Evolutionary conservation across 2,797 vertebrate genomes (phyloP).

Genomic region (Cryptoblepharus egeriae): DNA sequence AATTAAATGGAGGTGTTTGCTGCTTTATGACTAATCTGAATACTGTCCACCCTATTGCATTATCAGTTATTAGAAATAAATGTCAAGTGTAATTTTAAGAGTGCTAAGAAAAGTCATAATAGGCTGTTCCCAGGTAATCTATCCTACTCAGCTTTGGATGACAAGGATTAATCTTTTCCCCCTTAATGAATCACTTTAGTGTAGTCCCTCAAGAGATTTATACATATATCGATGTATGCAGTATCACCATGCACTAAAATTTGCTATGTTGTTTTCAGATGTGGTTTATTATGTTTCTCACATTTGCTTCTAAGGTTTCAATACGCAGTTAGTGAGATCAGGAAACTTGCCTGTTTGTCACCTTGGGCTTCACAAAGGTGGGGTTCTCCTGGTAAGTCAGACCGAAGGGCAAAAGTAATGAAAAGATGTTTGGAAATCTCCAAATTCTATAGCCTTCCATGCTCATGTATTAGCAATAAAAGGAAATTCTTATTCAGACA

Average conservation of each 20-base stretch:
- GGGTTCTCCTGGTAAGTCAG: slow-evolving; percentile 3
- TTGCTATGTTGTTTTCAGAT: slow-evolving; percentile 60
- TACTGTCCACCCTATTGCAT: slow-evolving; percentile 49
- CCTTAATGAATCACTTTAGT: slow-evolving; percentile 72
- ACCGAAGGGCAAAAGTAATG: not conserved
- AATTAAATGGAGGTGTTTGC: slow-evolving; percentile 61
- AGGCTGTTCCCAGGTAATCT: slow-evolving; percentile 55
- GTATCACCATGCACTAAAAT: slow-evolving; percentile 47
- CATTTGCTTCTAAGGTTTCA: slow-evolving; percentile 50
- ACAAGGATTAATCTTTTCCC: slow-evolving; percentile 64
- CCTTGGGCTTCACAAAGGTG: not conserved
- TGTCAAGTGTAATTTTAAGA: slow-evolving; percentile 68
- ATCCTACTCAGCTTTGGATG: slow-evolving; percentile 58
- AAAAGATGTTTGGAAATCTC: not conserved
- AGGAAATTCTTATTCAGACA: not conserved
- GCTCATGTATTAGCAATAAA: not conserved
- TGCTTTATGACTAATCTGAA: slow-evolving; percentile 43
- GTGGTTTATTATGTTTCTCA: slow-evolving; percentile 61
- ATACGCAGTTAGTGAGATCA: slow-evolving; percentile 26
- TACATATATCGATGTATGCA: slow-evolving; percentile 57
- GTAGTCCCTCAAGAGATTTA: slow-evolving; percentile 57
- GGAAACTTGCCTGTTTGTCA: not conserved
- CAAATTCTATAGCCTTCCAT: not conserved
- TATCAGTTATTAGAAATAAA: slow-evolving; percentile 71
- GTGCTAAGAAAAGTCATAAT: slow-evolving; percentile 62